phyloP scores from a whole-genome alignment of 2,113 vertebrate species.

The Papio anubis region DNA sequence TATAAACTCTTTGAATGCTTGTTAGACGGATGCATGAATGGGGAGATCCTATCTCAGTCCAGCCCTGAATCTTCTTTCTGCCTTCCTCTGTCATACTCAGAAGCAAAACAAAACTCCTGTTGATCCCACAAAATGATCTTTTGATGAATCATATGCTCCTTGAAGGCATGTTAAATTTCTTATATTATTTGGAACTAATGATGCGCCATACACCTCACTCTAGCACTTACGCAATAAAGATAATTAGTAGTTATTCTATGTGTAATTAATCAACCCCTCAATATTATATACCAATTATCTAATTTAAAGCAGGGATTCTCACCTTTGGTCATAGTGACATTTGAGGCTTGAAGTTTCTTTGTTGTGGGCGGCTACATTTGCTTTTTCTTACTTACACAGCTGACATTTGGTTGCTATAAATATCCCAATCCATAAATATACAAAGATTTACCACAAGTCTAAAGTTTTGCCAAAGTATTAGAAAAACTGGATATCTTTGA shows the following conservation, averaged over 20 bases:
- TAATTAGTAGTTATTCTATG: too few species aligned
- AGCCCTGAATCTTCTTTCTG: not conserved
- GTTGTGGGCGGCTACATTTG: too few species aligned
- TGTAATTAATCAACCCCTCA: too few species aligned
- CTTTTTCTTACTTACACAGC: not conserved
- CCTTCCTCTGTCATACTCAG: not conserved
- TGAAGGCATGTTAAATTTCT: not conserved
- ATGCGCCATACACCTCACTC: not conserved
- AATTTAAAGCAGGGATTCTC: not conserved
- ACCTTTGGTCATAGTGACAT: not conserved
- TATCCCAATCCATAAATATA: not conserved
- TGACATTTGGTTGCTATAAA: not conserved
- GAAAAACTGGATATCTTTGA: not conserved
- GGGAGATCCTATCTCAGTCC: not conserved
- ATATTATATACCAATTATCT: not conserved
- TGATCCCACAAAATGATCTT: not conserved
- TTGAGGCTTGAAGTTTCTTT: not conserved
- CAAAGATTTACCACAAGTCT: not conserved
- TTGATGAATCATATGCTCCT: not conserved
- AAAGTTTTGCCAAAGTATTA: not conserved
- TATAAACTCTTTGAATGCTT: too few species aligned
- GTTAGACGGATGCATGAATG: not conserved
- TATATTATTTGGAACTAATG: not conserved
- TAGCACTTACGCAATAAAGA: not conserved
- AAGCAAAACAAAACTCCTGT: not conserved